These are phyloP conservation scores for Pyrgilauda ruficollis DNA, from an alignment of 2,113 vertebrate species.

Conservation along the genomic window DNA sequence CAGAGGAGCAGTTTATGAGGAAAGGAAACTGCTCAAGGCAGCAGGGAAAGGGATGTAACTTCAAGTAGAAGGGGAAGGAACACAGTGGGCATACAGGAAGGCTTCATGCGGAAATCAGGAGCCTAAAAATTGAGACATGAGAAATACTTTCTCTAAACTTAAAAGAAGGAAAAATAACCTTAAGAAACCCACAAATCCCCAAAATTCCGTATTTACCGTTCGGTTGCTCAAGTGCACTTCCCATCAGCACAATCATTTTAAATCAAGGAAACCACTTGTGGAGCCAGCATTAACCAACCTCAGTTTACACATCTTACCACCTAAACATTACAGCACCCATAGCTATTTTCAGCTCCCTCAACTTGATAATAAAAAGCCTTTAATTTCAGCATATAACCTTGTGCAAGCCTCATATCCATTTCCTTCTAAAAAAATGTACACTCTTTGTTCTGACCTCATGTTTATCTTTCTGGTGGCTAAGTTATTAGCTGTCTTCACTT, in stretches of 20 bases:
- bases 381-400: background rate
- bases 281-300: conserved; percentile 4
- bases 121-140: background rate
- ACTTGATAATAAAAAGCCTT: conserved; percentile 11
- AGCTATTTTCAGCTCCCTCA: background rate
- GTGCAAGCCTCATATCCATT: background rate
- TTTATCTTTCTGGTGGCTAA: conserved; percentile 60
- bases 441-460: conserved; percentile 47
- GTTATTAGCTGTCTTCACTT: conserved; percentile 59
- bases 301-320: conserved; percentile 25
- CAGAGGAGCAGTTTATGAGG: background rate
- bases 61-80: background rate
- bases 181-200: background rate
- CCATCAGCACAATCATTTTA: conserved; percentile 28
- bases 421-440: background rate
- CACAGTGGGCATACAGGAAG: rapidly evolving
- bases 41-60: background rate
- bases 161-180: background rate
- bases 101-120: background rate
- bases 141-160: background rate
- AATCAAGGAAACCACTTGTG: conserved; percentile 25
- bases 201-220: conserved; percentile 9
- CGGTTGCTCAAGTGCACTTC: conserved; percentile 14
- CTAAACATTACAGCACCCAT: conserved; percentile 6
- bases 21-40: background rate